Evolutionary conservation across 2,113 vertebrate genomes (phyloP).

Genomic region (Todiramphus saurophagus): DNA sequence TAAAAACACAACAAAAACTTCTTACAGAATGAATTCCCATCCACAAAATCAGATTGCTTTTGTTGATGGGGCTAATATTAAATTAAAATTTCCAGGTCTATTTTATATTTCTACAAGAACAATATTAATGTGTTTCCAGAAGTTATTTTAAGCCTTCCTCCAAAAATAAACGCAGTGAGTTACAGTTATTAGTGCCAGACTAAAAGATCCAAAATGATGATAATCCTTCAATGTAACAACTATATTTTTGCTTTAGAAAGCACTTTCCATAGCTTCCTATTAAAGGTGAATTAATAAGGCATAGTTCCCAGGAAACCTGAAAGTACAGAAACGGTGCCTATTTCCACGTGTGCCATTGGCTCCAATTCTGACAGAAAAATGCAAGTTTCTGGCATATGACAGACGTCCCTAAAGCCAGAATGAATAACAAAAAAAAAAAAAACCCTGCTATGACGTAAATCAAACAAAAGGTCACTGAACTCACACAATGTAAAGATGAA

Average conservation of each 20-base stretch:
- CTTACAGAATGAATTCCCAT: conserved; percentile 7
- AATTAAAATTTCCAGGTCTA: conserved; percentile 38
- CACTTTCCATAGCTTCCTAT: conserved; percentile 22
- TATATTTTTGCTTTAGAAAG: conserved; percentile 62
- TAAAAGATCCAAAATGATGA: conserved; percentile 38
- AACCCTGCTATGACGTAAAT: not conserved
- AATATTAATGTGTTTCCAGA: conserved; percentile 34
- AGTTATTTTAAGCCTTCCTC: conserved; percentile 49
- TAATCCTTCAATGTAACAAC: conserved; percentile 55
- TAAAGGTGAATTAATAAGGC: conserved; percentile 58
- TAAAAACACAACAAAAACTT: conserved; percentile 41
- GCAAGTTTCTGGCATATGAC: conserved; percentile 23
- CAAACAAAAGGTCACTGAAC: conserved; percentile 29
- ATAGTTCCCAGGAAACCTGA: conserved; percentile 54
- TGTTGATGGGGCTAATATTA: conserved; percentile 34
- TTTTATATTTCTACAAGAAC: conserved; percentile 43
- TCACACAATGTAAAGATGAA: not conserved
- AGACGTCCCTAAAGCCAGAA: not conserved
- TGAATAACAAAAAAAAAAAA: not conserved
- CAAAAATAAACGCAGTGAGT: conserved; percentile 39
- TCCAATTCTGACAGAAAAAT: not conserved
- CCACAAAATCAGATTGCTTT: conserved; percentile 39
- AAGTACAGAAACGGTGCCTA: conserved; percentile 7
- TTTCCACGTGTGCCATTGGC: conserved; percentile 8
- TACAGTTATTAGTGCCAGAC: conserved; percentile 47